phyloP scores from a whole-genome alignment of 2,888 invertebrate genomes.

The Molanna angustata region DNA sequence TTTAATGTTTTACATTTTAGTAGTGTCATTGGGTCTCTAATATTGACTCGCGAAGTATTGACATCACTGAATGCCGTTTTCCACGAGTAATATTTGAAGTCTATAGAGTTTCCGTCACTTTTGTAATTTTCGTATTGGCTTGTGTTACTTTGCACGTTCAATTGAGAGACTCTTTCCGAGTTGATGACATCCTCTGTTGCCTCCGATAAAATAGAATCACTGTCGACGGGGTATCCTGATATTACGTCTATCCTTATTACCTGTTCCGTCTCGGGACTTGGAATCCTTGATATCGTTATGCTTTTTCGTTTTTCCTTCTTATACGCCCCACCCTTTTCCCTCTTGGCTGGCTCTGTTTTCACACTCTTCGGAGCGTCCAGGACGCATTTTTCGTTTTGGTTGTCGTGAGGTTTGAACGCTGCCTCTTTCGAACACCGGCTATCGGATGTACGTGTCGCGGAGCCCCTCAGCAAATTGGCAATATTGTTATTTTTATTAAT shows the following conservation, averaged over 20 bases:
- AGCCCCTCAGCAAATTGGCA: neutral
- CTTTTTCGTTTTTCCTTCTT: conserved; percentile 41
- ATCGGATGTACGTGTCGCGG: neutral
- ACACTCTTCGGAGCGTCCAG: neutral
- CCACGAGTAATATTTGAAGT: conserved; percentile 4
- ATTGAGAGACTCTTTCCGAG: conserved; percentile 19
- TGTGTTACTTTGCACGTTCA: neutral
- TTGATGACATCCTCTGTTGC: conserved; percentile 21
- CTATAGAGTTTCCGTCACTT: neutral
- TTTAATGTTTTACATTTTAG: conserved; percentile 28
- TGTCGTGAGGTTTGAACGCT: conserved; percentile 7
- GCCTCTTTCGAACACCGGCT: no score
- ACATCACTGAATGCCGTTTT: conserved; percentile 11
- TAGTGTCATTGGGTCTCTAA: conserved; percentile 7
- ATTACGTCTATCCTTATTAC: conserved; percentile 53
- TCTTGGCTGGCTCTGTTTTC: neutral
- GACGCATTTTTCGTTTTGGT: neutral
- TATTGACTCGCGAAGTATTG: no score
- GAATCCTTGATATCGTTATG: conserved; percentile 48
- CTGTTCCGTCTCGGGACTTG: conserved; percentile 51
- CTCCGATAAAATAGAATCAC: conserved; percentile 28
- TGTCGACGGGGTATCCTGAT: conserved; percentile 29
- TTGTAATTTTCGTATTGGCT: neutral
- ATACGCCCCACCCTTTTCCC: conserved; percentile 1
- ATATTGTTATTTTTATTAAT: conserved; percentile 19